A percentile compares a stretch with the other conserved stretches of the same genome.
phyloP scores from a whole-genome alignment of 2,888 invertebrate genomes.

The Phania funesta region DNA sequence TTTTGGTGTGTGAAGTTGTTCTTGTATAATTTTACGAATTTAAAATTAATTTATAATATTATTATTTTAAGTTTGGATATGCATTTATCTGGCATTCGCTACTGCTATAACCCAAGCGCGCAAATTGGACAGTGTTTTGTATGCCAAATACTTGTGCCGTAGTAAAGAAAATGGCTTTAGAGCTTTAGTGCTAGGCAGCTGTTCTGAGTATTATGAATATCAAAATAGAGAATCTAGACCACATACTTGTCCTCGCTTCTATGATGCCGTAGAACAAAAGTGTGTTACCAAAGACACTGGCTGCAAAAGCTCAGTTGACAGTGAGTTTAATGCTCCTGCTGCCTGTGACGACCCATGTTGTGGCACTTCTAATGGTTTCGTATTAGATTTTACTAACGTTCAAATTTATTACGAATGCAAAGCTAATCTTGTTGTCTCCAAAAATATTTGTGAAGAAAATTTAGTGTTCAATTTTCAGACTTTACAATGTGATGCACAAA shows the following conservation, averaged over 20 bases:
- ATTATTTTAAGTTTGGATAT: slow-evolving; percentile 50
- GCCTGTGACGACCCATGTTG: slow-evolving; percentile 65
- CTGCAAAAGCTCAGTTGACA: slow-evolving; percentile 70
- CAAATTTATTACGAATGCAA: slow-evolving; percentile 66
- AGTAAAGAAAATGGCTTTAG: slow-evolving; percentile 74
- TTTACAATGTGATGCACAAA: slow-evolving; percentile 57
- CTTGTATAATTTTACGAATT: not conserved
- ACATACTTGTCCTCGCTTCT: slow-evolving; percentile 71
- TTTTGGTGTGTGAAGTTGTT: not conserved
- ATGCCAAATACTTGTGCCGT: slow-evolving; percentile 73
- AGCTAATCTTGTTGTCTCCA: slow-evolving; percentile 36
- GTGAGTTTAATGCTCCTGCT: not conserved
- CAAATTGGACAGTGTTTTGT: slow-evolving; percentile 72
- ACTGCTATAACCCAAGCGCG: slow-evolving; percentile 68
- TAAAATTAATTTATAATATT: not conserved
- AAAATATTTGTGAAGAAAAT: slow-evolving; percentile 49
- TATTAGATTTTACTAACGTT: slow-evolving; percentile 57
- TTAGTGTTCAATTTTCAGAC: slow-evolving; percentile 64
- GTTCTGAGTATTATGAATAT: slow-evolving; percentile 76
- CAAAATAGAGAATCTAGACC: slow-evolving; percentile 69
- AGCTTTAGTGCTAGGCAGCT: slow-evolving; percentile 76
- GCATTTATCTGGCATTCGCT: slow-evolving; percentile 62
- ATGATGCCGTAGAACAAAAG: slow-evolving; percentile 70
- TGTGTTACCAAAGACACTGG: slow-evolving; percentile 74
- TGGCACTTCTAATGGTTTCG: slow-evolving; percentile 57